These are phyloP conservation scores for Sebastes baramenuke DNA, from an alignment of 2,797 vertebrate species.

Conservation along the genomic window DNA sequence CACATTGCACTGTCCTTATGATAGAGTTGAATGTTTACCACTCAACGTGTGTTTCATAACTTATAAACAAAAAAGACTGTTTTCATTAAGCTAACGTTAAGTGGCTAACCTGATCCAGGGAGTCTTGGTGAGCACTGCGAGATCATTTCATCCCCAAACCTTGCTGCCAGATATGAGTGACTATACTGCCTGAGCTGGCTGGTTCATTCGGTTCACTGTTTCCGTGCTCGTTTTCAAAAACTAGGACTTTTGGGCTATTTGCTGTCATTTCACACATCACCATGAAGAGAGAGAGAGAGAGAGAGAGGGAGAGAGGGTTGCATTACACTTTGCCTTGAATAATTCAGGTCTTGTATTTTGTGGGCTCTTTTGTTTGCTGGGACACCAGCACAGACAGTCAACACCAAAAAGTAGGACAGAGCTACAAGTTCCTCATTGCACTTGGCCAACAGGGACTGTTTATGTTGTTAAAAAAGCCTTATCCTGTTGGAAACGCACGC, in stretches of 20 bases:
- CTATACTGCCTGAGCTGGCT: neutral
- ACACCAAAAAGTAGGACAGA: constrained; percentile 71
- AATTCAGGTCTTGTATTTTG: constrained; percentile 82
- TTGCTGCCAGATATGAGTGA: constrained; percentile 2
- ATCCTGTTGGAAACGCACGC: neutral
- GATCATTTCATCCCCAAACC: neutral
- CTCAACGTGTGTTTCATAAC: neutral
- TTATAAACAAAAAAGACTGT: neutral
- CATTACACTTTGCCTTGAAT: constrained; percentile 80
- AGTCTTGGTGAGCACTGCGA: neutral
- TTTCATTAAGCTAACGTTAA: neutral
- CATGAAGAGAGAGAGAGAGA: constrained; percentile 34
- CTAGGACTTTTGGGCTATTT: constrained; percentile 32
- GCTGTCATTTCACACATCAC: constrained; percentile 49
- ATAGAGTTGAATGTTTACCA: constrained; percentile 5
- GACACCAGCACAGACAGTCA: constrained; percentile 56
- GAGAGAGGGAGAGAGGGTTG: constrained; percentile 54
- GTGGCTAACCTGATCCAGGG: neutral
- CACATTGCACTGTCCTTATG: too few species aligned
- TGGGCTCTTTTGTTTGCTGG: constrained; percentile 74
- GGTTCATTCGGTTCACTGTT: constrained; percentile 19
- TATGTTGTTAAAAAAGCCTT: constrained; percentile 1
- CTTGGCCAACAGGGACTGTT: constrained; percentile 16
- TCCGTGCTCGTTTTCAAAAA: constrained; percentile 31
- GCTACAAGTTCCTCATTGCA: constrained; percentile 37